Percentiles rank a stretch among this genome's conserved stretches.
phyloP scores from a whole-genome alignment of 2,888 invertebrate genomes.

The Sarcophaga rosellei region DNA sequence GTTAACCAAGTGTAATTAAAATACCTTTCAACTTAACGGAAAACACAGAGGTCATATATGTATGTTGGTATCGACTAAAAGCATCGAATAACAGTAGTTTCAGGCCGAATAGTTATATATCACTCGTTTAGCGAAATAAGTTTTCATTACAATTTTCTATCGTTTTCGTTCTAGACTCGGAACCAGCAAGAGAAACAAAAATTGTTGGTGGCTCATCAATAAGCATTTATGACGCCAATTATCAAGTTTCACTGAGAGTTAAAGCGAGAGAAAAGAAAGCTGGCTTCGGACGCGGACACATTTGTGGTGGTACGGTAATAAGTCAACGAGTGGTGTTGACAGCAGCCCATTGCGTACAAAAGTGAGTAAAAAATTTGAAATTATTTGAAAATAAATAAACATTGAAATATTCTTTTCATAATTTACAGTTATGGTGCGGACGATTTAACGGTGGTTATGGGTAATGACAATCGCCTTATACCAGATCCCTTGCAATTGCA shows the following conservation, averaged over 20 bases:
- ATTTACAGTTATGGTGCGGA: constrained; percentile 49
- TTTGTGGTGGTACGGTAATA: constrained; percentile 76
- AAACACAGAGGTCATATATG: too few relatives aligned
- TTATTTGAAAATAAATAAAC: not conserved
- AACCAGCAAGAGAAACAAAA: constrained; percentile 69
- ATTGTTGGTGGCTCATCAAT: constrained; percentile 74
- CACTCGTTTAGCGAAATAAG: too few relatives aligned
- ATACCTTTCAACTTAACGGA: too few relatives aligned
- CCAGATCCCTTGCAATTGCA: constrained; percentile 62
- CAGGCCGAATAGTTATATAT: too few relatives aligned
- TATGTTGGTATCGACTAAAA: too few relatives aligned
- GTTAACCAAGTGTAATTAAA: too few relatives aligned
- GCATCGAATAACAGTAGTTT: too few relatives aligned
- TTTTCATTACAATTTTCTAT: not conserved
- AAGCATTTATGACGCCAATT: constrained; percentile 66
- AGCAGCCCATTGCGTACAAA: constrained; percentile 75
- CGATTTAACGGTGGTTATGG: constrained; percentile 74
- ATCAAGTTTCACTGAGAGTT: constrained; percentile 75
- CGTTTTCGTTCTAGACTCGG: not conserved
- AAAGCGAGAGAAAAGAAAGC: constrained; percentile 45
- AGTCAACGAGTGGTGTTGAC: constrained; percentile 72
- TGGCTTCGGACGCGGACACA: constrained; percentile 73
- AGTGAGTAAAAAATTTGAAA: constrained; percentile 54
- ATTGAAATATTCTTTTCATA: not conserved
- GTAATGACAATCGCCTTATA: constrained; percentile 68